These are phyloP conservation scores for Phyllostomus discolor DNA, from an alignment of 2,113 vertebrate genomes.

Conservation along the genomic window DNA sequence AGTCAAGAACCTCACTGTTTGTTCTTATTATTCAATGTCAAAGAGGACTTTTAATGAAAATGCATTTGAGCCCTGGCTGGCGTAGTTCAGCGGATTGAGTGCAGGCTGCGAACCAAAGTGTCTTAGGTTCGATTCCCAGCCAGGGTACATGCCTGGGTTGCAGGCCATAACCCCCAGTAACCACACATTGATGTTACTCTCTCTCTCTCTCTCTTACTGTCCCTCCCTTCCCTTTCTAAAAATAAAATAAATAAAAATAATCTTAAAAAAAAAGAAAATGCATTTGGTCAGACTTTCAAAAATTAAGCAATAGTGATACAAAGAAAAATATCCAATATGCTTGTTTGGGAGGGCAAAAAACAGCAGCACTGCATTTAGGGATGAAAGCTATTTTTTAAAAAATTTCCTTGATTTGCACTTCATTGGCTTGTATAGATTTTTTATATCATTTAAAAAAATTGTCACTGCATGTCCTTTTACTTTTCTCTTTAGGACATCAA, in stretches of 20 bases:
- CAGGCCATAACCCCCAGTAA: no score
- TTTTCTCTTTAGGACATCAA: neutral
- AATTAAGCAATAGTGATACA: neutral
- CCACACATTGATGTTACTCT: no score
- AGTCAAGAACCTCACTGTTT: neutral
- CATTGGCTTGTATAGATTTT: neutral
- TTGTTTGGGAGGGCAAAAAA: neutral
- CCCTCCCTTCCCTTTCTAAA: no score
- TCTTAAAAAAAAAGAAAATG: neutral
- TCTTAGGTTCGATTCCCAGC: no score
- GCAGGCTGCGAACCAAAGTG: no score
- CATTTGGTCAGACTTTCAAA: neutral
- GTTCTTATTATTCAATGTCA: neutral
- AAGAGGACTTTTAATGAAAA: conserved; percentile 23
- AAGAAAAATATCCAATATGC: neutral
- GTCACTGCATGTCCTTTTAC: neutral
- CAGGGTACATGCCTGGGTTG: no score
- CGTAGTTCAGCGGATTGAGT: no score
- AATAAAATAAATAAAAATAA: no score
- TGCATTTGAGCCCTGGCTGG: neutral
- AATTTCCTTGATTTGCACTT: conserved; percentile 9
- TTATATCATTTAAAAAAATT: neutral
- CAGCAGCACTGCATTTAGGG: neutral
- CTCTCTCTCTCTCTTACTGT: no score
- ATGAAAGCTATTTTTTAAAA: neutral